Percentiles rank a stretch among this genome's conserved stretches.
These are phyloP conservation scores for Hypanus sabinus DNA, from an alignment of 2,113 vertebrate species.

Conservation along the genomic window DNA sequence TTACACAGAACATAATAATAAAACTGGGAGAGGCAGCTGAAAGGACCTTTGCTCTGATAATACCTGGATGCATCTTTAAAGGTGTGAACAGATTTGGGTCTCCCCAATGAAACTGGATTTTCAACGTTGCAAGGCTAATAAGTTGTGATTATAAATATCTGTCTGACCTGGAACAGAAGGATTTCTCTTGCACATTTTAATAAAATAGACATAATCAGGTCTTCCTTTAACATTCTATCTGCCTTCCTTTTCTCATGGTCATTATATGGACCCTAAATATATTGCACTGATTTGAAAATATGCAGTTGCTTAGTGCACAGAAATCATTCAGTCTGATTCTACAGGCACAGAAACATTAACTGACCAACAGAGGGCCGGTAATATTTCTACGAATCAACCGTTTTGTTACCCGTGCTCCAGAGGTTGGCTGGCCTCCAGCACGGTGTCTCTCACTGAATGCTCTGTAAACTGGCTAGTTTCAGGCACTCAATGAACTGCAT, in stretches of 20 bases:
- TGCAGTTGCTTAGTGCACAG: neutral
- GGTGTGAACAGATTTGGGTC: neutral
- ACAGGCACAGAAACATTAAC: neutral
- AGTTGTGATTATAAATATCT: too few species aligned
- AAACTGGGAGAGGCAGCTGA: neutral
- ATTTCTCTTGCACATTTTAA: neutral
- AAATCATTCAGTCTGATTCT: neutral
- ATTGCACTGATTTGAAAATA: neutral
- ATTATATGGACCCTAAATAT: neutral
- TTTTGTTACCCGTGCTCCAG: neutral
- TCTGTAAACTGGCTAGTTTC: constrained; percentile 62
- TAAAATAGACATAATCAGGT: neutral
- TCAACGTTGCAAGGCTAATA: neutral
- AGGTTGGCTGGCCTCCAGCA: constrained; percentile 10
- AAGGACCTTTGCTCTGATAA: constrained; percentile 67
- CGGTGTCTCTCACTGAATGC: neutral
- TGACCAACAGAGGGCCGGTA: neutral
- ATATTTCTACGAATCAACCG: neutral
- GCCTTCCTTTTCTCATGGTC: neutral
- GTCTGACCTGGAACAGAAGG: neutral
- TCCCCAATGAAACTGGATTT: neutral
- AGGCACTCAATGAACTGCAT: constrained; percentile 33
- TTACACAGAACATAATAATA: neutral
- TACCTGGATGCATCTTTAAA: constrained; percentile 1
- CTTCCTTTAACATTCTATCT: neutral